Evolutionary conservation across 2,888 invertebrate species (phyloP), one percentile per base, ranked within the genome.

Genomic region (Thumatha senex): DNA sequence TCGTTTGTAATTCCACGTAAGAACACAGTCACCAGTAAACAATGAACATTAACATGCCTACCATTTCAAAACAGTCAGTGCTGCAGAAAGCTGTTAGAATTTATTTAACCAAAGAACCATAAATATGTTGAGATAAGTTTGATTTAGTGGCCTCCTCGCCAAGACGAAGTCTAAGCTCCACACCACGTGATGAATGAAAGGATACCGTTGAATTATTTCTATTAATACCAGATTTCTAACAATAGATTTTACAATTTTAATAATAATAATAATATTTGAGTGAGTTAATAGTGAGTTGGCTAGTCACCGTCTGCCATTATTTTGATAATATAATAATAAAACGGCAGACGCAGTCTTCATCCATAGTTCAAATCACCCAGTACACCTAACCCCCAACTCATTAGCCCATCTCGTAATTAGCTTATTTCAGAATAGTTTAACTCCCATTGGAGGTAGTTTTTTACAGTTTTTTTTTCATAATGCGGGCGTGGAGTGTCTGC

Each of bases 41-140:
- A 24, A 24, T 24, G 18, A 24, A 24, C 18, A 5, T 24, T 4
- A 24, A 24, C 18, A 24, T 24, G 2, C 18, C 18, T 38, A 39
- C 31, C 34, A 49, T 43, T 49, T 39, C 39, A 33, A 49, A 49
- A 49, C 36, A 40, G n/a, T 29, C 18, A 9, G 29, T 41, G 50
- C 35, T 46, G 36, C 40, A 14, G 46, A 51, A 47, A 43, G 56
- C 64, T 41, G 62, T 57, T 69, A 56, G 66, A 62, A 67, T 67
- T 67, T 63, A 67, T 66, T 67, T 67, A 70, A 58, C 52, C 58
- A 58, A 55, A 61, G 58, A 58, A 56, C 61, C 62, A 61, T 70
- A 69, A 69, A 61, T 56, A 54, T 60, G 57, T 48, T 51, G 12
- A 67, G 68, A 72, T 74, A 69, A 67, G 54, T 70, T 63, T 72